These are phyloP conservation scores for Diploscapter pachys DNA, from an alignment of 1,140 invertebrate genomes.

Conservation along the genomic window DNA sequence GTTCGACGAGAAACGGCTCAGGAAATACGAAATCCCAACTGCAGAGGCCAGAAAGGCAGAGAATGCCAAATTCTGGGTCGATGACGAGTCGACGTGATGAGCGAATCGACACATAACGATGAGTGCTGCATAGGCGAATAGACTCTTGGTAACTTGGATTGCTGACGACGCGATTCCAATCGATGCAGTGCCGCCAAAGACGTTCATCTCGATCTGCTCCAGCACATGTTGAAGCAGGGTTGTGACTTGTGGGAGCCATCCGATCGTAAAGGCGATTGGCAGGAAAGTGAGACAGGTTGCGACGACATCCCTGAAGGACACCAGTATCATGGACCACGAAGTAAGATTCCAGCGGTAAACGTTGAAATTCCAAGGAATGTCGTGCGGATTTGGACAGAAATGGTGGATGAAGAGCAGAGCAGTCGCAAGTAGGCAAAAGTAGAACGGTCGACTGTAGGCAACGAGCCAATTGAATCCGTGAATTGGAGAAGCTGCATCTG, in stretches of 20 bases:
- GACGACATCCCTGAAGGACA: slow-evolving; percentile 54
- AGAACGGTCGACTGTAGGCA: slow-evolving; percentile 84
- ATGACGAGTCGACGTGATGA: slow-evolving; percentile 67
- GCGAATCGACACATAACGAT: slow-evolving; percentile 15
- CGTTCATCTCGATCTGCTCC: slow-evolving; percentile 92
- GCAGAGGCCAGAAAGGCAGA: slow-evolving; percentile 88
- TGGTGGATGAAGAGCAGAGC: slow-evolving; percentile 13
- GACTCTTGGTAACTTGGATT: slow-evolving; percentile 68
- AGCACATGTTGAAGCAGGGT: slow-evolving; percentile 90
- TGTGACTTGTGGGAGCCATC: slow-evolving; percentile 71
- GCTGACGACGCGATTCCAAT: slow-evolving; percentile 61
- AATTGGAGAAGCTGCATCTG: slow-evolving; percentile 93
- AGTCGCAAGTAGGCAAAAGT: slow-evolving; percentile 81
- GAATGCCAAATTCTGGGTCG: slow-evolving; percentile 85
- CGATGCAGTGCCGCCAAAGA: slow-evolving; percentile 93
- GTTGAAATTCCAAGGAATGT: slow-evolving; percentile 47
- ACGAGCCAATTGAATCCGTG: slow-evolving; percentile 91
- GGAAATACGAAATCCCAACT: slow-evolving; percentile 82
- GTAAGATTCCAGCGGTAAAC: slow-evolving; percentile 15
- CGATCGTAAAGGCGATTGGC: slow-evolving; percentile 62
- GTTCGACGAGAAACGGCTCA: slow-evolving; percentile 68
- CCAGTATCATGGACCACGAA: slow-evolving; percentile 27
- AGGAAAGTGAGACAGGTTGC: slow-evolving; percentile 60
- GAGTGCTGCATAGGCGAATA: slow-evolving; percentile 9
- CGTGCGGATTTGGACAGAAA: slow-evolving; percentile 21